Base-by-base conservation (phyloP, 2,888 invertebrate species). In the Zele albiditarsus region DNA sequence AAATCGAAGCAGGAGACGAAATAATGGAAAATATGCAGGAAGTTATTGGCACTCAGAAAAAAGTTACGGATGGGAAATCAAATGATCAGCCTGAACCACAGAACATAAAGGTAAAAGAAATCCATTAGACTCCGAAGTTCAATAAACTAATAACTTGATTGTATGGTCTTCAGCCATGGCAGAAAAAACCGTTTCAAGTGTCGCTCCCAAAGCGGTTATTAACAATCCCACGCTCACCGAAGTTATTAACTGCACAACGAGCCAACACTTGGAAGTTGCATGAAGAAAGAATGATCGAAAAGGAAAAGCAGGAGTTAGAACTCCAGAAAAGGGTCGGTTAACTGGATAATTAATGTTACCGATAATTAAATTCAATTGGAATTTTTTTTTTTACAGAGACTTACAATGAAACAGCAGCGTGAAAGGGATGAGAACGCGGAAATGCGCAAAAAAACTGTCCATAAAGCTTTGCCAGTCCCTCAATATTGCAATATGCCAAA, bases 381-480 rank as follows among this genome's bases (percentile, higher is more conserved):
- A 20, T 8, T 3, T 20, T 66, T 16, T 58, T 53, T 75, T 66
- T 66, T 66, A 63, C 72, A 83, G 82, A 74, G 77, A 62, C 77
- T 76, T 68, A 68, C 62, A 12, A 75, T 58, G 23, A 72, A 76
- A 10, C 78, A 79, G 31, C 80, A 76, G 12, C 71, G 73, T 25
- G 82, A 82, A 27, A 66, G 81, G n/a, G 69, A 76, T 33, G 80
- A 82, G 69, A 78, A 78, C 10, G 67, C 71, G 1, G 57, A 57
- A 5, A 33, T 84, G 8, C 80, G 84, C 57, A 80, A 73, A 27
- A 25, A 74, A 66, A 73, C 74, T 16, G 78, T 82, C 28, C 80
- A 80, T 71, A 84, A 82, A 68, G 79, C 82, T 16, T 78, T 80
- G 62, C 83, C 84, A 0, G 75, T 84, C 49, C 80, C 75, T 5